These are phyloP conservation scores for Strigamia transsilvanica DNA, from an alignment of 2,888 invertebrate genomes.

Conservation along the genomic window DNA sequence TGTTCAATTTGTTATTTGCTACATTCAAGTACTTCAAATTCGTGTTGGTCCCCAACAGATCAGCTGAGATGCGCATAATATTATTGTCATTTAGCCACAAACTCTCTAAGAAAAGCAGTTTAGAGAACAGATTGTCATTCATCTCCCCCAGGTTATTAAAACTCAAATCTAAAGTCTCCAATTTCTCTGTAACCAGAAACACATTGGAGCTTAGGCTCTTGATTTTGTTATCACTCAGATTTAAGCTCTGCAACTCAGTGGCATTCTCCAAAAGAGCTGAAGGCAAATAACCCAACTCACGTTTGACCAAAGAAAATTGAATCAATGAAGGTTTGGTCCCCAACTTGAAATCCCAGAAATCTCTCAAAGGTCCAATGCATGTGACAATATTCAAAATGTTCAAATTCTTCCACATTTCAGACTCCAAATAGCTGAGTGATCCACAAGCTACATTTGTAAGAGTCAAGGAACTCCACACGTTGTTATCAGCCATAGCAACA, in stretches of 20 bases:
- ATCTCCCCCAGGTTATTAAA: constrained; percentile 69
- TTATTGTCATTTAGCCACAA: not conserved
- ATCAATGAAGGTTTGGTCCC: not conserved
- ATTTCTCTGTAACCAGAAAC: constrained; percentile 68
- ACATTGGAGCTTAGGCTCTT: constrained; percentile 68
- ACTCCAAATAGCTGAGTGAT: not conserved
- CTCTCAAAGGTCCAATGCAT: not conserved
- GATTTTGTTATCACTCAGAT: constrained; percentile 69
- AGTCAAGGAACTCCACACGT: not conserved
- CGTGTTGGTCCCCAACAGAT: constrained; percentile 66
- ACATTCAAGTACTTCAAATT: constrained; percentile 68
- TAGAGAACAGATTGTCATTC: not conserved
- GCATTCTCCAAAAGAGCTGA: not conserved
- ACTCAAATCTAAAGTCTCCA: constrained; percentile 68
- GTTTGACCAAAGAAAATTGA: not conserved
- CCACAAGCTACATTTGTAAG: not conserved
- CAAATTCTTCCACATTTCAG: not conserved
- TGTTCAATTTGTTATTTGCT: constrained; percentile 68
- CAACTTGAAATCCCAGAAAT: not conserved
- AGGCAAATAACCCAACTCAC: not conserved
- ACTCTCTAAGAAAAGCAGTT: not conserved
- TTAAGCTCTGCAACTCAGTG: constrained; percentile 63
- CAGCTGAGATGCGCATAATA: constrained; percentile 60
- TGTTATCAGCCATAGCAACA: not conserved
- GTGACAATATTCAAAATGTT: not conserved